A percentile compares a stretch with the other conserved stretches of the same genome.
phyloP scores from a whole-genome alignment of 1,140 invertebrate species.

The Procambarus virginalis region DNA sequence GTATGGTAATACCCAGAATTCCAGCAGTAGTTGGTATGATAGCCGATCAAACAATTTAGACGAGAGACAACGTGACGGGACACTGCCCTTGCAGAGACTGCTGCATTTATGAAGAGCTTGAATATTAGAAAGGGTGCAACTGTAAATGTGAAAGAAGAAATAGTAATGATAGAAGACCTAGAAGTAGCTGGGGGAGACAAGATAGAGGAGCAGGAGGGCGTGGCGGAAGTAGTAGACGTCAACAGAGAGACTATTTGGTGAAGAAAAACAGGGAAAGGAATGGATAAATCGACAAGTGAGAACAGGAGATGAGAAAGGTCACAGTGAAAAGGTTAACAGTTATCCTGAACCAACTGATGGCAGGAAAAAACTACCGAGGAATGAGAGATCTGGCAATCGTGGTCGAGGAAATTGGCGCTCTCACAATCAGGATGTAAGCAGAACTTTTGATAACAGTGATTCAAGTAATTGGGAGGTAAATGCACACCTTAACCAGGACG shows the following conservation, averaged over 20 bases:
- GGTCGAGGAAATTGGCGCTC: not conserved
- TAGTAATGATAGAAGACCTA: constrained; percentile 19
- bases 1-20: constrained; percentile 4
- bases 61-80: constrained; percentile 39
- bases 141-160: constrained; percentile 16
- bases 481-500: not conserved
- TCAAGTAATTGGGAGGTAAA: not conserved
- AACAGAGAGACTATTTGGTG: constrained; percentile 51
- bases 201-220: constrained; percentile 25
- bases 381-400: constrained; percentile 12
- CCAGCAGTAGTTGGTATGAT: constrained; percentile 18
- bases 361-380: constrained; percentile 6
- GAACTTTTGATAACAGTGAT: constrained; percentile 5
- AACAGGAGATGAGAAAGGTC: constrained; percentile 34
- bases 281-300: constrained; percentile 49
- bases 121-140: constrained; percentile 3
- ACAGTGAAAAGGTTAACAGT: constrained; percentile 17
- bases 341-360: constrained; percentile 14
- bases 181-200: constrained; percentile 24
- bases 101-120: constrained; percentile 61
- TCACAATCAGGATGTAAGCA: constrained; percentile 3
- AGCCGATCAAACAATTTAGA: constrained; percentile 28
- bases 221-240: not conserved
- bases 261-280: constrained; percentile 60
- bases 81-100: constrained; percentile 50